phyloP scores from a whole-genome alignment of 2,888 invertebrate genomes.

The Dasysyrphus tricinctus region DNA sequence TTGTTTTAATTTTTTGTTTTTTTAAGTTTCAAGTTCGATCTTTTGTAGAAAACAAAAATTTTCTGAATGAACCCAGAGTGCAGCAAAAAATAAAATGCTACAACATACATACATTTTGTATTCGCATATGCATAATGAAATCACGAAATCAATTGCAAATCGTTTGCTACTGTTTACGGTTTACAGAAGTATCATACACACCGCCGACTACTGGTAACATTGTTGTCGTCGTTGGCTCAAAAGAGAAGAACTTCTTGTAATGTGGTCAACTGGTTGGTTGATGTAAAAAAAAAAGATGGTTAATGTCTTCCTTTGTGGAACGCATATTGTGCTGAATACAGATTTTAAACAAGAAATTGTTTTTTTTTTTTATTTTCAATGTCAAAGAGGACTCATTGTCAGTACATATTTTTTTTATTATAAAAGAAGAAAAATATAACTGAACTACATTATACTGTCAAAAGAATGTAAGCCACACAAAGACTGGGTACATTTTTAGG shows the following conservation, averaged over 20 bases:
- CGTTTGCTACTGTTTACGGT: constrained; percentile 74
- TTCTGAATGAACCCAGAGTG: constrained; percentile 52
- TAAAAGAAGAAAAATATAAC: too few species aligned
- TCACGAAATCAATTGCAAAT: constrained; percentile 76
- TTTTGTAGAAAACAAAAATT: constrained; percentile 9
- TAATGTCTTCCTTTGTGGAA: constrained; percentile 65
- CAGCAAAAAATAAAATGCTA: constrained; percentile 45
- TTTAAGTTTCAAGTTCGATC: constrained; percentile 53
- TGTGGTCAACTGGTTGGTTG: constrained; percentile 32
- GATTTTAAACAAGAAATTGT: background rate
- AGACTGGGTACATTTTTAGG: background rate
- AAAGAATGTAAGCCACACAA: background rate
- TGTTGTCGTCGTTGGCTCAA: constrained; percentile 27
- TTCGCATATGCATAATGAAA: constrained; percentile 72
- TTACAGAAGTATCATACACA: constrained; percentile 65
- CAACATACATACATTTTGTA: constrained; percentile 55
- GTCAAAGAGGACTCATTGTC: background rate
- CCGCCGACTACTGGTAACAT: constrained; percentile 39
- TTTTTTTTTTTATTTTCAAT: constrained; percentile 40
- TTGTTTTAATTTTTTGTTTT: constrained; percentile 22
- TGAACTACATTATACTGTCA: too few species aligned
- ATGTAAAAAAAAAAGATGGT: constrained; percentile 13
- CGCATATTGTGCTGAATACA: constrained; percentile 34
- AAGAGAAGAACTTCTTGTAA: constrained; percentile 34
- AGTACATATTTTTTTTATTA: background rate